These are phyloP conservation scores for Tretioscincus oriximinensis DNA, from an alignment of 2,113 vertebrate genomes.

Conservation along the genomic window DNA sequence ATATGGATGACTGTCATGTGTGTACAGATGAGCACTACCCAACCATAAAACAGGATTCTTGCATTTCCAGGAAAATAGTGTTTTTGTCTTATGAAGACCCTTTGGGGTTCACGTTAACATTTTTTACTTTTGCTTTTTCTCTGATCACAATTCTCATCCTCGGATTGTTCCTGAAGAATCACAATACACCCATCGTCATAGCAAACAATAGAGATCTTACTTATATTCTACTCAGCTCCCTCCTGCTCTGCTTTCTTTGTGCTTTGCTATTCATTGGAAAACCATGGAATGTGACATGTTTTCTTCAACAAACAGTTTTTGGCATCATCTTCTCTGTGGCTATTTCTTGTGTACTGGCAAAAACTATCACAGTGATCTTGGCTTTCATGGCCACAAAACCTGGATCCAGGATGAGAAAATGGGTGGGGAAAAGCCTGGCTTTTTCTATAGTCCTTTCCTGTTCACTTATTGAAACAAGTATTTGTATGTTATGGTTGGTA, in stretches of 20 bases:
- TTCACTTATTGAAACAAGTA: neutral
- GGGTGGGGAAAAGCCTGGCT: neutral
- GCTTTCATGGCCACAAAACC: constrained; percentile 7
- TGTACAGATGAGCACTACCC: neutral
- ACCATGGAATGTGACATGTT: neutral
- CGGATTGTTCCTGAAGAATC: neutral
- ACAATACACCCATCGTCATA: constrained; percentile 1
- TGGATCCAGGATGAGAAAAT: neutral
- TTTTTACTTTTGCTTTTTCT: neutral
- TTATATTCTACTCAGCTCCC: neutral
- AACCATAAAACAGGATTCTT: neutral
- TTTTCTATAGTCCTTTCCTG: neutral
- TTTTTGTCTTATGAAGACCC: neutral
- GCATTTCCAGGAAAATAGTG: neutral
- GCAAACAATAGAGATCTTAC: neutral
- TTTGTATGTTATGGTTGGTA: neutral
- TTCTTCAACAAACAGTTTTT: neutral
- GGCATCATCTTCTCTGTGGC: neutral
- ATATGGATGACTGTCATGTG: neutral
- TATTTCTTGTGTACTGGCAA: neutral
- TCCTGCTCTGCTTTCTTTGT: neutral
- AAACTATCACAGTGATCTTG: neutral
- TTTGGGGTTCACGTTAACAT: neutral
- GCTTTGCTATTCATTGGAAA: neutral
- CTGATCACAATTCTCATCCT: neutral